Conservation (phyloP, 2,113 vertebrate species). For the Passerina amoena region DNA sequence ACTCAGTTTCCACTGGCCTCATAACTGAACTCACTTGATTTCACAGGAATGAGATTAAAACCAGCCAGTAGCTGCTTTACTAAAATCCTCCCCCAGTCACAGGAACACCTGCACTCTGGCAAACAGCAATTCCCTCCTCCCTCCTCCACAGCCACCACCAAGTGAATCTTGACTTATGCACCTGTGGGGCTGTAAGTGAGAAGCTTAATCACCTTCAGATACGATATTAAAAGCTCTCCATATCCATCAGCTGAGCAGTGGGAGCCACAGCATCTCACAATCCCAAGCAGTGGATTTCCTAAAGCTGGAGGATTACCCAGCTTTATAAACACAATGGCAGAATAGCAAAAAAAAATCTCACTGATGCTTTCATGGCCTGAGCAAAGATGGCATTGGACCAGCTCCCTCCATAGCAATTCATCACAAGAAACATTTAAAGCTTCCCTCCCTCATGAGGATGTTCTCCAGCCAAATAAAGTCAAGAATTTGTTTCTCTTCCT, state of each 20-base stretch:
- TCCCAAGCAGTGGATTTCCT: neutral
- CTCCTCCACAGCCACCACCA: neutral
- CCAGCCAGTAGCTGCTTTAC: neutral
- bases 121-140: neutral
- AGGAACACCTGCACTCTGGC: neutral
- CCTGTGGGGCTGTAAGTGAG: neutral
- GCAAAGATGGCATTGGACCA: conserved; percentile 42
- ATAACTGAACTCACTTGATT: neutral
- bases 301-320: neutral
- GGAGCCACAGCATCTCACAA: neutral
- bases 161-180: neutral
- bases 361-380: neutral
- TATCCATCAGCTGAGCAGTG: neutral
- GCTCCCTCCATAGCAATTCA: neutral
- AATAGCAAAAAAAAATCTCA: neutral
- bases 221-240: neutral
- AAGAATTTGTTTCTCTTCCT: conserved; percentile 40
- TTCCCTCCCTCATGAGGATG: neutral
- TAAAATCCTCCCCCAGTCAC: neutral
- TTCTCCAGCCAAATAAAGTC: conserved; percentile 59
- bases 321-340: neutral
- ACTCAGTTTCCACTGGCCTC: neutral
- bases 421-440: neutral
- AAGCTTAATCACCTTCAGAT: neutral
- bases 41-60: neutral